Base-by-base conservation (phyloP, 2,113 vertebrate genomes). In the Prietella phreatophila region DNA sequence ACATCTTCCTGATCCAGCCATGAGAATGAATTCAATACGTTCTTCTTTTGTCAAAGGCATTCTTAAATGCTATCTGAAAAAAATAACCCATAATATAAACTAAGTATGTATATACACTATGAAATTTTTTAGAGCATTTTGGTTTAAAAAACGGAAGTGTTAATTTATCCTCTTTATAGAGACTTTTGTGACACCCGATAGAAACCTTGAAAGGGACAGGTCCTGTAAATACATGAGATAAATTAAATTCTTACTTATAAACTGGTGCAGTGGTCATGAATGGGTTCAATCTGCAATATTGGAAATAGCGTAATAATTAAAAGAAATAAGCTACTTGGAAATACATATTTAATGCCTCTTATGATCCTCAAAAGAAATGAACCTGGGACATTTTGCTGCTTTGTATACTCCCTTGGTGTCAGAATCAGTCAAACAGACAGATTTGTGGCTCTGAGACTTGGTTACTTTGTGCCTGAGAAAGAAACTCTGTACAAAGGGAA, bases 381-480 rank as follows among this genome's bases (percentile, higher is more conserved):
- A 53, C 42, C 85, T 65, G 60, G 75, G 11, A 80, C 75, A 50
- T 79, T 67, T 53, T 67, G 27, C 60, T 86, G 14, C 79, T 69
- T 56, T 69, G 30, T 53, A 69, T 81, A 19, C 30, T 56, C 61
- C 42, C 47, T 50, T 27, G 30, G 79, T 81, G 53, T 81, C 30
- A 36, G 76, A 79, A 19, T 60, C 9, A 0, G 85, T 20, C 85
- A 53, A 67, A 55, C 36, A 42, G 61, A 71, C 50, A 78, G 39
- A 65, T 50, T 69, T 82, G 47, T 88, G 42, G 47, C 56, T 76
- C 33, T 27, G 58, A 63, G 14, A 22, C 9, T 67, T 39, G 58
- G 85, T 30, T 87, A 60, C 19, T 50, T 85, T 67, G 80, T n/a
- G 55, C 20, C 17, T 65, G n/a, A 82, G 79, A 79, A 61, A 42